Evolutionary conservation across 53 echinoderm and acorn worm species (phyloP), one percentile per base, ranked within the genome.

Genomic region (Actinopyga echinites): DNA sequence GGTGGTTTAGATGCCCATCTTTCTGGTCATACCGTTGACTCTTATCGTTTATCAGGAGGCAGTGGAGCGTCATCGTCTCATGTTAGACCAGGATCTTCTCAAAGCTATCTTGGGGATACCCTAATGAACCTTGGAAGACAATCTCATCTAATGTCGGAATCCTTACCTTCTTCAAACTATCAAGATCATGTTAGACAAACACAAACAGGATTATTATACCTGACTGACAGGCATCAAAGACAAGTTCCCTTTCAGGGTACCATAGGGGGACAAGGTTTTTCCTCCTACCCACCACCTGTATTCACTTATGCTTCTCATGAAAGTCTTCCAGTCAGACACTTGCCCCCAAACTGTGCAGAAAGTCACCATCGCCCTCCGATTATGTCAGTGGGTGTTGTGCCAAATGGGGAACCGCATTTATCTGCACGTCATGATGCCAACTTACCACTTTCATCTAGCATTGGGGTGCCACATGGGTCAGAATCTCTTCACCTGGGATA

Each of bases 61-160:
- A 49, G 77, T n/a, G 53, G 54, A 11, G 24, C 77, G 19, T 43
- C 31, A 12, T 71, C 38, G 6, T 71, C 71, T 23, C 71, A 71
- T 11, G 21, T 43, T 8, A 44, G 71, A 42, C 42, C 25, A 6
- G 42, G 71, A 9, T 71, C 44, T 24, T 71, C 71, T 42, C 71
- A 71, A 54, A 56, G 31, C 55, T 77, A 43, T 55, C 49, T 77
- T 45, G 77, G 77, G 31, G 77, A 77, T 53, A 77, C 77, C 13
- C 31, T 77, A 13, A 30, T 55, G 3, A 77, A 77, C n/a, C 77
- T 77, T 17, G 77, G 77, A 24, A 53, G 77, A 53, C 28, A 55
- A 56, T 17, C 49, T 0, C 77, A 52, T 3, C 26, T 26, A 21
- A 21, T 32, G 23, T 53, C 28, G 3, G 53, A 77, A 30, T 36